Conservation (phyloP, 2,797 vertebrate genomes). For the Premnoplex brunnescens region DNA sequence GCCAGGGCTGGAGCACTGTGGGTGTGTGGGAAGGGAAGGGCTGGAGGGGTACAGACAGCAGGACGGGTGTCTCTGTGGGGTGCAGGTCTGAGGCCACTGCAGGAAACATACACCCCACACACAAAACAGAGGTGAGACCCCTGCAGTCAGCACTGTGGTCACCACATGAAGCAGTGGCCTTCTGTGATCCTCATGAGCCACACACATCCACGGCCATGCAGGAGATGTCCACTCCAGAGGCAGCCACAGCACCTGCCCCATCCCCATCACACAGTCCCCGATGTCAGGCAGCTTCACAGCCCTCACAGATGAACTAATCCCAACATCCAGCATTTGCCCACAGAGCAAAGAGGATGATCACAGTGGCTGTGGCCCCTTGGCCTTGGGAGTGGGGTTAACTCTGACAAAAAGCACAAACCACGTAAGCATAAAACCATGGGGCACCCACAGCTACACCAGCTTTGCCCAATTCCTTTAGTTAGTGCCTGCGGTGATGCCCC, state of each 20-base stretch:
- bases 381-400: not conserved
- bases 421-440: rapidly evolving
- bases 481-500: not conserved
- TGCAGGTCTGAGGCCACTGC: not conserved
- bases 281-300: not conserved
- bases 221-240: not conserved
- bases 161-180: not conserved
- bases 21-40: not conserved
- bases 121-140: not conserved
- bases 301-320: not conserved
- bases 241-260: not conserved
- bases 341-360: not conserved
- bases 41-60: no score
- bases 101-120: not conserved
- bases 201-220: not conserved
- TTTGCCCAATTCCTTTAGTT: not conserved
- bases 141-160: not conserved
- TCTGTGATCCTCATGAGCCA: not conserved
- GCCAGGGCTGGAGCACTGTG: not conserved
- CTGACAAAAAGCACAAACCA: not conserved
- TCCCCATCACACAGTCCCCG: not conserved
- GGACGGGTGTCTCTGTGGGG: rapidly evolving
- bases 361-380: not conserved
- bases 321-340: not conserved
- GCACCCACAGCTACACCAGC: not conserved